Evolutionary conservation across 2,113 vertebrate species (phyloP).

Genomic region (Heterotilapia buettikoferi): DNA sequence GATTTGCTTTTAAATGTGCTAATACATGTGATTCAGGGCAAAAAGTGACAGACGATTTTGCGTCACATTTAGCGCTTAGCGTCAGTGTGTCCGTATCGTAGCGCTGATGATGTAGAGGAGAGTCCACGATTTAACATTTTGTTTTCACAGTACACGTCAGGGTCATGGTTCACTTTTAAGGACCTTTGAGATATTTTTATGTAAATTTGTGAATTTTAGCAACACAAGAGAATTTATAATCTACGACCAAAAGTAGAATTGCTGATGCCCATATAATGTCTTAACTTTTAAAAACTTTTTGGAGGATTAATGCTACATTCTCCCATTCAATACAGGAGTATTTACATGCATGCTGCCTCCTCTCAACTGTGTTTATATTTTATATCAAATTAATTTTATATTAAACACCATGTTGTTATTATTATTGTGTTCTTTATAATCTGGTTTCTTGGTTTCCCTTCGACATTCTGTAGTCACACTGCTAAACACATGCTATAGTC

Average conservation of each 20-base stretch:
- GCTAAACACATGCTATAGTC: neutral
- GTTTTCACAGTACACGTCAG: neutral
- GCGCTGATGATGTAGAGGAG: neutral
- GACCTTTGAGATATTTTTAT: neutral
- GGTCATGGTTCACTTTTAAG: neutral
- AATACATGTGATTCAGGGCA: neutral
- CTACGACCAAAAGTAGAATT: neutral
- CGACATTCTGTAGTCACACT: neutral
- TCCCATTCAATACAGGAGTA: neutral
- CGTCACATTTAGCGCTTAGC: neutral
- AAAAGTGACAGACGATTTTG: neutral
- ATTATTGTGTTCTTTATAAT: neutral
- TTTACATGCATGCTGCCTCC: neutral
- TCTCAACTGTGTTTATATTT: neutral
- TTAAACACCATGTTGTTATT: neutral
- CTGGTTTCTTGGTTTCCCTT: neutral
- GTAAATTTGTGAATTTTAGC: neutral
- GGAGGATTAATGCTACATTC: too few species aligned
- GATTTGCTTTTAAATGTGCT: constrained; percentile 9
- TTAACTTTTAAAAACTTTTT: neutral
- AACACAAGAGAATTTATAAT: neutral
- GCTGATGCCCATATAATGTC: neutral
- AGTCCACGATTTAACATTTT: neutral
- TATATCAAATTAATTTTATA: neutral
- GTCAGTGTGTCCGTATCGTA: neutral